Base-by-base conservation (phyloP, 1,140 invertebrate species). In the Brachionus rotundiformis region DNA sequence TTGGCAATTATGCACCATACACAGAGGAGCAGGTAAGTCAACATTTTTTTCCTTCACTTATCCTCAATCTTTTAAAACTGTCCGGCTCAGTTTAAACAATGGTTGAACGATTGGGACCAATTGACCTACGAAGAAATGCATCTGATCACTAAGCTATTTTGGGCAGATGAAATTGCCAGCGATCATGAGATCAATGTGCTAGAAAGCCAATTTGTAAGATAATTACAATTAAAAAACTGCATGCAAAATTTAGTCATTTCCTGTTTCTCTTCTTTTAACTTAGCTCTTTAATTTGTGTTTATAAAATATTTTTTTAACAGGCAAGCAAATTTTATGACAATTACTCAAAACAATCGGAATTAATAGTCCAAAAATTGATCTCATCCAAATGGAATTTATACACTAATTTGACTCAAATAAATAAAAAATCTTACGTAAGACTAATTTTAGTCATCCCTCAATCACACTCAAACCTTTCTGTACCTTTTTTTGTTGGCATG, bases 391-490 rank as follows among this genome's bases (percentile, higher is more conserved):
- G 76, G 76, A 79, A 33, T 16, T 25, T 79, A 41, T 79, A 39
- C 47, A 79, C 76, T 63, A 79, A 79, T 39, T 79, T 79, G 76
- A 79, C 47, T 13, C 33, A 36, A 25, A 8, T 29, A n/a, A 79
- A 79, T 63, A 79, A 79, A 63, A 54, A 59, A 31, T 27, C n/a
- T 39, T 79, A 59, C n/a, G 76, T 79, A 79, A 79, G 76, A 33
- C 29, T 25, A 73, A 33, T 71, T 71, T 33, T 71, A 8, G 47
- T 54, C 47, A 54, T 54, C 47, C 47, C 47, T 16, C 16, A 54
- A 4, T 54, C 47, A 54, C 47, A 54, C 16, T 23, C 36, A 39
- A 2, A 10, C 76, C 29, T 54, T 79, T 63, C 54, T 79, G 6
- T 13, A 10, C 47, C 47, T 39, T 11, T 59, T 54, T 59, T n/a